Evolutionary conservation across 2,113 vertebrate species (phyloP).

Genomic region (Turnix velox): DNA sequence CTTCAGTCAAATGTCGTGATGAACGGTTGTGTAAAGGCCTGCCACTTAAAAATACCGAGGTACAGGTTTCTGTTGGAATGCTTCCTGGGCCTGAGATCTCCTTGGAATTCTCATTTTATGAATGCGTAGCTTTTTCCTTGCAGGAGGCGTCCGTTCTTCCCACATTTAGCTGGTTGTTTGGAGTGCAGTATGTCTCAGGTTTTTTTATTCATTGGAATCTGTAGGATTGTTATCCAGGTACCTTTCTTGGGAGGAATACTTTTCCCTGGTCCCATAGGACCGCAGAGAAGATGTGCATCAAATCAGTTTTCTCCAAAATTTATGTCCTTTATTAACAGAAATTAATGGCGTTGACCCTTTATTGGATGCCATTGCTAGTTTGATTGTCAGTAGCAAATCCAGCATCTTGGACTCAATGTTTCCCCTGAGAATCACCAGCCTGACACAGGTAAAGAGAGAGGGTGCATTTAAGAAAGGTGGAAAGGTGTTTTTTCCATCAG

Average conservation of each 20-base stretch:
- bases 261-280: neutral
- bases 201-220: neutral
- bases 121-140: fast-evolving
- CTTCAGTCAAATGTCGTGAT: fast-evolving
- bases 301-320: constrained; percentile 92
- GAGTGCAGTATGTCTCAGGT: fast-evolving
- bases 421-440: constrained; percentile 89
- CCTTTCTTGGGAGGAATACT: neutral
- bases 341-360: constrained; percentile 86
- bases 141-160: fast-evolving
- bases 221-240: neutral
- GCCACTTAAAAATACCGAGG: neutral
- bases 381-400: constrained; percentile 97
- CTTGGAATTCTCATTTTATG: neutral
- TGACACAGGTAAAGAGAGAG: constrained; percentile 80
- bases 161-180: neutral
- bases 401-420: constrained; percentile 96
- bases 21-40: fast-evolving
- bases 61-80: neutral
- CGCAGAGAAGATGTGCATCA: constrained; percentile 83
- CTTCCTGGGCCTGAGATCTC: fast-evolving
- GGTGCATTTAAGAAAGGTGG: neutral
- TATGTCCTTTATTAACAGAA: constrained; percentile 94
- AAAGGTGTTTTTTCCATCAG: neutral
- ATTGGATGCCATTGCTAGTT: constrained; percentile 95